A percentile compares a stretch with the other conserved stretches of the same genome.
phyloP scores from a whole-genome alignment of 2,797 vertebrate species.

The Cyclopterus lumpus region DNA sequence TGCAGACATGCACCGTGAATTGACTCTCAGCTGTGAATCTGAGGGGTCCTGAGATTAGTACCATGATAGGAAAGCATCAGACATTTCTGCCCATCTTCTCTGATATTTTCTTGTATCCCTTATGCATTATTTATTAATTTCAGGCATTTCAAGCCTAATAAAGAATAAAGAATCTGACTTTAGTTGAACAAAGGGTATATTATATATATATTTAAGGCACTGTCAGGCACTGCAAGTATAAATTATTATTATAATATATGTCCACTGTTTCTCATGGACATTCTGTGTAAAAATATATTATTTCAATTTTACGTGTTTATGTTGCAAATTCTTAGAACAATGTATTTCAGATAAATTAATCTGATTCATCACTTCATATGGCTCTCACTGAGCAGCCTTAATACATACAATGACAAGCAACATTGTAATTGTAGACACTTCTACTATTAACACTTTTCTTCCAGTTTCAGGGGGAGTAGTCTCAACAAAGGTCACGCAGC shows the following conservation, averaged over 20 bases:
- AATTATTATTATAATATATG: neutral
- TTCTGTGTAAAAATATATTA: neutral
- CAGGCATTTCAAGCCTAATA: neutral
- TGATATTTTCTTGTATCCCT: neutral
- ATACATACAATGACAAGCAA: neutral
- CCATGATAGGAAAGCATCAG: neutral
- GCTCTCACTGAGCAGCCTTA: neutral
- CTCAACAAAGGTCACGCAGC: neutral
- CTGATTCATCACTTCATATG: neutral
- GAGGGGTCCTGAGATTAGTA: neutral
- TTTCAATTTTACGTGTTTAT: neutral
- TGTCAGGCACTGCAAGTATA: neutral
- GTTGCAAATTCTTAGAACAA: neutral
- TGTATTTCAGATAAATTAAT: neutral
- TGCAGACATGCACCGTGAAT: neutral
- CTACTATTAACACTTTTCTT: conserved; percentile 8
- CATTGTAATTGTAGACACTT: neutral
- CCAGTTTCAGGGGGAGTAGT: conserved; percentile 42
- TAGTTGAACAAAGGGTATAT: neutral
- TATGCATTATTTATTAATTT: neutral
- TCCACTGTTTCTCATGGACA: neutral
- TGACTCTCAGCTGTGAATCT: neutral
- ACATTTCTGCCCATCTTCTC: neutral
- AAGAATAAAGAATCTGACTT: neutral
- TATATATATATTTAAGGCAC: neutral